Conservation (phyloP, 2,888 invertebrate species). For the Diaphora mendica region DNA sequence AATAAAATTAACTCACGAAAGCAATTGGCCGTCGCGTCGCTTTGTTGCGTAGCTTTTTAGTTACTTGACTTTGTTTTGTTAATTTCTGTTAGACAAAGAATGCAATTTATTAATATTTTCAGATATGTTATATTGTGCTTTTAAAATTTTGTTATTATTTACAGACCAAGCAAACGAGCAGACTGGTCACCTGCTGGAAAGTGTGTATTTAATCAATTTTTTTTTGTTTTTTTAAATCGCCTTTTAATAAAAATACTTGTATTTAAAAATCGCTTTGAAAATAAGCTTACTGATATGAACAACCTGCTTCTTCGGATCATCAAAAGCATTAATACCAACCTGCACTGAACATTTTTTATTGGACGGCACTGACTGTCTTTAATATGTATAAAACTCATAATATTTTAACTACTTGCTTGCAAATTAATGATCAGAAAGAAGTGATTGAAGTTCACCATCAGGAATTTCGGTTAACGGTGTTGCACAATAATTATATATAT, state of each 20-base stretch:
- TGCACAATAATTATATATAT: too few species aligned
- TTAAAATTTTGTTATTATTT: background rate
- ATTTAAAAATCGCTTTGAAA: background rate
- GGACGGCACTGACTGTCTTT: conserved; percentile 28
- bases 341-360: conserved; percentile 35
- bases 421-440: conserved; percentile 54
- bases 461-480: conserved; percentile 26
- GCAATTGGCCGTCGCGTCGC: background rate
- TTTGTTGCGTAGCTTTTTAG: background rate
- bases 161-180: too few species aligned
- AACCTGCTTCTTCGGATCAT: background rate
- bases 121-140: background rate
- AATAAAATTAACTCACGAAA: background rate
- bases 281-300: background rate
- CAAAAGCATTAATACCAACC: conserved; percentile 21
- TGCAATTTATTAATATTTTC: background rate
- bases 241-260: background rate
- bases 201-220: too few species aligned
- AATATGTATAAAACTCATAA: conserved; percentile 37
- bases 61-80: background rate
- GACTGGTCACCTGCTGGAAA: too few species aligned
- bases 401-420: conserved; percentile 44
- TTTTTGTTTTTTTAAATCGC: too few species aligned
- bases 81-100: background rate
- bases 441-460: conserved; percentile 41